Percentiles rank a stretch among this genome's conserved stretches.
Conservation (phyloP, 2,888 invertebrate species). For the Ethmia dodecea region DNA sequence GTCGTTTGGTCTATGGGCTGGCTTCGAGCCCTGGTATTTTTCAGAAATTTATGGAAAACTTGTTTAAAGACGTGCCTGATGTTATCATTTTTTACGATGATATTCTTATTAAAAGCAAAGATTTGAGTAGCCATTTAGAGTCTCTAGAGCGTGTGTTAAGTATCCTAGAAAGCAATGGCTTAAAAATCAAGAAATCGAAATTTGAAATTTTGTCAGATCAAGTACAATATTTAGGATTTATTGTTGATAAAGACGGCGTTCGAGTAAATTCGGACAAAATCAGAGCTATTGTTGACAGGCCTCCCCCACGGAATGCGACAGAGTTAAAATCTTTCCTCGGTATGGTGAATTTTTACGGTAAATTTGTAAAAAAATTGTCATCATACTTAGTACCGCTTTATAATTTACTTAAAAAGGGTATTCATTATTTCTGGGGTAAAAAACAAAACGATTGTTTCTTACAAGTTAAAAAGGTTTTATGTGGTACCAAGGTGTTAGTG, state of each 20-base stretch:
- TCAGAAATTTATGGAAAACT: background rate
- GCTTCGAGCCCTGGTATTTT: background rate
- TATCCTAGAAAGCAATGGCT: background rate
- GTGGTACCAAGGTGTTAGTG: background rate
- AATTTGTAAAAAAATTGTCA: background rate
- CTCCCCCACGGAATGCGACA: background rate
- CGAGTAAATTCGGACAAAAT: background rate
- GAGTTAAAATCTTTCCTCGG: constrained; percentile 2
- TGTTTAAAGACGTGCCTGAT: background rate
- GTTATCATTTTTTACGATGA: background rate
- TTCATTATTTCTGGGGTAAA: background rate
- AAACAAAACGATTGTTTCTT: background rate
- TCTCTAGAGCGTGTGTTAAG: background rate
- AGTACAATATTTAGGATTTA: background rate
- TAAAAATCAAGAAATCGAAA: background rate
- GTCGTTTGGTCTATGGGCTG: background rate
- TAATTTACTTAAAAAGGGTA: background rate
- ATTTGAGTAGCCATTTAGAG: background rate
- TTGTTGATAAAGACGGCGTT: background rate
- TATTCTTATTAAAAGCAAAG: background rate
- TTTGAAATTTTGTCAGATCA: background rate
- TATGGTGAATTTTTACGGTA: background rate
- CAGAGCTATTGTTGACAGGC: background rate
- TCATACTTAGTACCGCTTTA: background rate
- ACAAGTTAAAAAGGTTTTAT: background rate